A percentile compares a stretch with the other conserved stretches of the same genome.
phyloP scores from a whole-genome alignment of 2,797 vertebrate species.

The Gadopsis bispinosus region DNA sequence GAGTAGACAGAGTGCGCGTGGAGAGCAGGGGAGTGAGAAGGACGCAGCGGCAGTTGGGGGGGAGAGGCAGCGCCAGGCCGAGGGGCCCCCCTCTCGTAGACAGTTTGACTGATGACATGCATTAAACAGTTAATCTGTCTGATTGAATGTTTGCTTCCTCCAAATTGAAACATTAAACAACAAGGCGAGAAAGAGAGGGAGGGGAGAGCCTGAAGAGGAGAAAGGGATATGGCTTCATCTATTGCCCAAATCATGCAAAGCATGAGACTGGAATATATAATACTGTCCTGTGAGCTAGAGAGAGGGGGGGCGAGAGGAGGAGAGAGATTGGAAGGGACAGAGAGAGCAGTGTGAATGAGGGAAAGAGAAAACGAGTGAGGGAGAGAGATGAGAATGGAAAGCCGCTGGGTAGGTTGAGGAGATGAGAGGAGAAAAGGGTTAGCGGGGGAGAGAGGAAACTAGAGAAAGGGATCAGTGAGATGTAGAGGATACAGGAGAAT shows the following conservation, averaged over 20 bases:
- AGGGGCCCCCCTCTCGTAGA: constrained; percentile 91
- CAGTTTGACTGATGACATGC: constrained; percentile 98
- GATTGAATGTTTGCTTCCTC: constrained; percentile 99
- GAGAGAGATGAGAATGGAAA: constrained; percentile 79
- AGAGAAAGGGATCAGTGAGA: constrained; percentile 62
- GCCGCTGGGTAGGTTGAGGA: constrained; percentile 58
- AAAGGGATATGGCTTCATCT: constrained; percentile 95
- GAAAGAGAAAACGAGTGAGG: constrained; percentile 72
- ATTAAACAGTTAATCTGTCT: constrained; percentile 99
- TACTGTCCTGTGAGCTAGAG: constrained; percentile 85
- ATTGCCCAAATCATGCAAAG: constrained; percentile 93
- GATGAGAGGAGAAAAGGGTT: constrained; percentile 49
- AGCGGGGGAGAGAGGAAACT: constrained; percentile 39
- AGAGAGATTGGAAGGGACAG: constrained; percentile 89
- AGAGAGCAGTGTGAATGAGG: constrained; percentile 78
- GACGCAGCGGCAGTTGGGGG: constrained; percentile 76
- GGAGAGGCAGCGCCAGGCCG: constrained; percentile 74
- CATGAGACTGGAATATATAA: constrained; percentile 93
- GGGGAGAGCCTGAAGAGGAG: constrained; percentile 89
- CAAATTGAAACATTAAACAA: constrained; percentile 99
- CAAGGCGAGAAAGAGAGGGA: constrained; percentile 91
- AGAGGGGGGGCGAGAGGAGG: constrained; percentile 76
- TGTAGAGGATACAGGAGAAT: constrained; percentile 75
- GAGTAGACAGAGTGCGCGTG: constrained; percentile 84
- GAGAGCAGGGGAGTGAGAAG: constrained; percentile 84